Base-by-base conservation (phyloP, 2,113 vertebrate species). In the Mormyrus lacerda region DNA sequence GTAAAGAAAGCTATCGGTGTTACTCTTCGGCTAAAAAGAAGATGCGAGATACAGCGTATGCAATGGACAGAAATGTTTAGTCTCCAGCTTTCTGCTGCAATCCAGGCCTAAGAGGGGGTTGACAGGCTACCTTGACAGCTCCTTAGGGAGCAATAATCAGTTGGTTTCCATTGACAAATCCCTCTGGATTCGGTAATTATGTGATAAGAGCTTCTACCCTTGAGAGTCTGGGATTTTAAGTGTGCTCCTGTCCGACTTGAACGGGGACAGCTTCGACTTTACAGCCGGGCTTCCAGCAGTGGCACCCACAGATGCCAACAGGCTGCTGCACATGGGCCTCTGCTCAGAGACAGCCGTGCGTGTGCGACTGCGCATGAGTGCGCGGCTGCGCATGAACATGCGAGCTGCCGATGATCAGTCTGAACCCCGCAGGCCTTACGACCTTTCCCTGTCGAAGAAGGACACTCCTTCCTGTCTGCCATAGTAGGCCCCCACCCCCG, bases 361-460 rank as follows among this genome's bases (percentile, higher is more conserved):
- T 90, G 90, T 42, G 91, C 90, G 39, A 84, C 44, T 50, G 17
- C 4, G 13, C 53, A 4, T 10, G 27, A 27, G 19, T 9, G 15
- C n/a, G 91, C 90, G 39, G 47, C 44, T 50, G 17, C 4, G 13
- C 53, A 4, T 10, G 27, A 27, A n/a, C 5, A 9, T 47, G 51
- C n/a, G 9, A 17, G 21, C 31, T 88, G 11, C 48, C 35, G 47
- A 76, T 89, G 50, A 65, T 10, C n/a, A 69, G 50, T 61, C 87
- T 85, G 82, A 55, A 58, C 85, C 61, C n/a, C 79, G 53, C 47
- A 44, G 51, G 42, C 88, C 89, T 61, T 91, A 45, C 86, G 89
- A 91, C 92, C 89, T 79, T 86, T 51, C 21, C 51, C 79, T 87
- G 47, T 88, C 53, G 42, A 45, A 82, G 90, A 91, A 91, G 92